phyloP scores from a whole-genome alignment of 2,888 invertebrate genomes.

The Catocala nupta region DNA sequence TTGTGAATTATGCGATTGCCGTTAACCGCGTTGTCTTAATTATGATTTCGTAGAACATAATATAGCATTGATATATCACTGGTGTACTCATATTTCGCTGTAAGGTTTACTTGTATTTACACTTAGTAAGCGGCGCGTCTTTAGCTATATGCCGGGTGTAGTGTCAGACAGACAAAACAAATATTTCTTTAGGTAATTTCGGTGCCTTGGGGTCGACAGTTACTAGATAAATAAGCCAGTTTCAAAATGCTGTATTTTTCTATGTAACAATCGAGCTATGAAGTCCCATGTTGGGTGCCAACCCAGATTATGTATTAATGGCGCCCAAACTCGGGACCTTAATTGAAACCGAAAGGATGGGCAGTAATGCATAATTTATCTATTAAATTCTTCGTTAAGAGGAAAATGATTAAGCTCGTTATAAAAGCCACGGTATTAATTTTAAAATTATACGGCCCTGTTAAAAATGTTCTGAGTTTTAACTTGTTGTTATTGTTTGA shows the following conservation, averaged over 20 bases:
- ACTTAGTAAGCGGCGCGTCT: too few species aligned
- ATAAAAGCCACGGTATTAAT: slow-evolving; percentile 9
- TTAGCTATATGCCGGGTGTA: too few species aligned
- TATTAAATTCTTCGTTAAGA: slow-evolving; percentile 29
- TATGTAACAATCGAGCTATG: slow-evolving; percentile 15
- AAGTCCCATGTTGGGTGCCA: slow-evolving; percentile 37
- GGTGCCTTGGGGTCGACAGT: too few species aligned
- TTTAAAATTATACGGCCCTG: neutral
- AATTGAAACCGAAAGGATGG: slow-evolving; percentile 36
- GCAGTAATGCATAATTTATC: slow-evolving; percentile 31
- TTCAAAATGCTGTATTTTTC: too few species aligned
- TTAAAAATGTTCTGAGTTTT: neutral
- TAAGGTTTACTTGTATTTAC: too few species aligned
- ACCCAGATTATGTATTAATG: slow-evolving; percentile 39
- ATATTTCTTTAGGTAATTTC: too few species aligned
- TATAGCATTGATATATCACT: too few species aligned
- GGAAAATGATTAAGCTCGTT: slow-evolving; percentile 18
- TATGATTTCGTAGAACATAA: too few species aligned
- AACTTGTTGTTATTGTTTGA: slow-evolving; percentile 1
- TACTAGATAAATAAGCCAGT: too few species aligned
- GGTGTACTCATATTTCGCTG: too few species aligned
- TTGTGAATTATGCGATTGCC: neutral
- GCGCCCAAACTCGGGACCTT: slow-evolving; percentile 32
- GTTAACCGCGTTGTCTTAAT: too few species aligned
- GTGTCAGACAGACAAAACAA: too few species aligned